phyloP scores from a whole-genome alignment of 2,888 invertebrate genomes.

The Amphipyra tragopoginis region DNA sequence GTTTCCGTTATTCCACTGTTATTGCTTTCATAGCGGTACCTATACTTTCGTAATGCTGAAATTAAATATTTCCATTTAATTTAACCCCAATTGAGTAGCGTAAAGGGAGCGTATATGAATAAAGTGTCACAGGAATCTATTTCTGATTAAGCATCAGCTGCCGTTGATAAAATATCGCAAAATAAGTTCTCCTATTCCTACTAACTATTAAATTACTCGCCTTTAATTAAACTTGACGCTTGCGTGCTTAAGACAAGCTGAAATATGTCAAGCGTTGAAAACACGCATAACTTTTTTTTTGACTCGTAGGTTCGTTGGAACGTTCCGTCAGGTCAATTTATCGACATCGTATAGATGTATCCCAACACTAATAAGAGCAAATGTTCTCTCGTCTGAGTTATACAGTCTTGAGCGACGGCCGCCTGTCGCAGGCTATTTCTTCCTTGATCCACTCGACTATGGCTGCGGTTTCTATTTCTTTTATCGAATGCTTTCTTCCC shows the following conservation, averaged over 20 bases:
- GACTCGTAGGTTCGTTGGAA: slow-evolving; percentile 4
- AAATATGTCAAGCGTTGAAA: slow-evolving; percentile 11
- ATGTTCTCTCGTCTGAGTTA: slow-evolving; percentile 57
- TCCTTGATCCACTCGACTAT: slow-evolving; percentile 46
- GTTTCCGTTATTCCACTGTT: slow-evolving; percentile 32
- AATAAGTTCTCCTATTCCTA: background rate
- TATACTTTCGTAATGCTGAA: background rate
- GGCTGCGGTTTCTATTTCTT: slow-evolving; percentile 45
- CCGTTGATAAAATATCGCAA: background rate
- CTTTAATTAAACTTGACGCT: slow-evolving; percentile 20
- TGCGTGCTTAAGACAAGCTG: slow-evolving; percentile 4
- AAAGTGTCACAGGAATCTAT: background rate
- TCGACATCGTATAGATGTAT: slow-evolving; percentile 47
- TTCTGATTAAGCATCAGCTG: background rate
- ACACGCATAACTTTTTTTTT: background rate
- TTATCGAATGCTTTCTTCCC: slow-evolving; percentile 40
- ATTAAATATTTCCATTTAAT: slow-evolving; percentile 18
- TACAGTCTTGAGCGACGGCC: slow-evolving; percentile 60
- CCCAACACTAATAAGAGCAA: slow-evolving; percentile 52
- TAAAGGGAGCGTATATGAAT: no score
- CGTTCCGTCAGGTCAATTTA: slow-evolving; percentile 25
- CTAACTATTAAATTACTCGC: slow-evolving; percentile 23
- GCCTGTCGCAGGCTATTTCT: slow-evolving; percentile 60
- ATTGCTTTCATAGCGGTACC: slow-evolving; percentile 21
- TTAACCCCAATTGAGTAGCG: slow-evolving; percentile 14